Conservation (phyloP, 1,140 invertebrate species). For the Holcopasites calliopsidis region DNA sequence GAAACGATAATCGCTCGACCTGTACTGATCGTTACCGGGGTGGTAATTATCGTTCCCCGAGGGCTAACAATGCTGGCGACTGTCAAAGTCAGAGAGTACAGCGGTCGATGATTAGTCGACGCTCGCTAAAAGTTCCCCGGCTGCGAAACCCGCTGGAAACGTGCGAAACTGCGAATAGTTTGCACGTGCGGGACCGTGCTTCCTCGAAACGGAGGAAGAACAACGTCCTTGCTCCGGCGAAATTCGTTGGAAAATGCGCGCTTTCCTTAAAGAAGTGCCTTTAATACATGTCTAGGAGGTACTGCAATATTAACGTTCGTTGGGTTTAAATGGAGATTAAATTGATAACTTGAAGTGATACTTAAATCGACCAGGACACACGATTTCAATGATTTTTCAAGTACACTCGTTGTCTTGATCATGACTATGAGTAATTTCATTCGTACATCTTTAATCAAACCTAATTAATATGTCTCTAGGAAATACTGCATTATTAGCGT, state of each 20-base stretch:
- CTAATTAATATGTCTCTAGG: too few relatives aligned
- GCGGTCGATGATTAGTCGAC: slow-evolving; percentile 64
- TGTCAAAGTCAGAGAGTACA: slow-evolving; percentile 59
- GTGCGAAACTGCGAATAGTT: slow-evolving; percentile 45
- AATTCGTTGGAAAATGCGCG: background rate
- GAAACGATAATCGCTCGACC: slow-evolving; percentile 43
- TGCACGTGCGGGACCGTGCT: slow-evolving; percentile 31
- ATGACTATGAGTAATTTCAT: too few relatives aligned
- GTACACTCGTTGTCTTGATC: too few relatives aligned
- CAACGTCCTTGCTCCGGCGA: slow-evolving; percentile 9
- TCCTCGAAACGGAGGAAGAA: slow-evolving; percentile 34
- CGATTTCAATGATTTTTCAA: too few relatives aligned
- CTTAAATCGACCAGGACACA: too few relatives aligned
- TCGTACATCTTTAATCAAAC: too few relatives aligned
- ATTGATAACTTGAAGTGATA: too few relatives aligned
- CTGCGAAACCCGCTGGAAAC: slow-evolving; percentile 50
- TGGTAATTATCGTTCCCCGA: slow-evolving; percentile 68
- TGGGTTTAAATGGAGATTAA: too few relatives aligned
- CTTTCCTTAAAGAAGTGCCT: background rate
- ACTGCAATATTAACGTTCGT: too few relatives aligned
- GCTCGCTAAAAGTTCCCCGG: slow-evolving; percentile 63
- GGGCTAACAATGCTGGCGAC: slow-evolving; percentile 62
- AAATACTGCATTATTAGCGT: too few relatives aligned
- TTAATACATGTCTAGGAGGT: too few relatives aligned
- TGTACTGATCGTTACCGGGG: slow-evolving; percentile 38